Evolutionary conservation across 2,113 vertebrate species (phyloP).

Genomic region (Myocastor coypus): DNA sequence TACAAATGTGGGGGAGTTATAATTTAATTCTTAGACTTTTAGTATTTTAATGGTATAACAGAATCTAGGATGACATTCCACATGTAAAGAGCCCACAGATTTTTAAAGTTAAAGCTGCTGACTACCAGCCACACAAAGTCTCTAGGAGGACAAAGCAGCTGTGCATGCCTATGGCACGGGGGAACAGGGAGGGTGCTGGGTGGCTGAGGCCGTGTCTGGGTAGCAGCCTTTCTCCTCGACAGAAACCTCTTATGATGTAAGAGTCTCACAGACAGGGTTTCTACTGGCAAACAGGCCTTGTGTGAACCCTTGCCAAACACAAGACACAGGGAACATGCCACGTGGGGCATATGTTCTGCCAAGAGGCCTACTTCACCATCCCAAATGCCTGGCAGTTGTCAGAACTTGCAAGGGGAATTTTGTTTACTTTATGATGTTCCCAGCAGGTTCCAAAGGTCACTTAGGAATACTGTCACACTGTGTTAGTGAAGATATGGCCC

Average conservation of each 20-base stretch:
- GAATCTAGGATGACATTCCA: background rate
- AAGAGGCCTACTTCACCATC: constrained; percentile 68
- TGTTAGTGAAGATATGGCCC: background rate
- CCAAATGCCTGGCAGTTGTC: constrained; percentile 75
- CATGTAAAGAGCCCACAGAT: background rate
- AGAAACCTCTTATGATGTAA: constrained; percentile 39
- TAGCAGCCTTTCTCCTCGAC: background rate
- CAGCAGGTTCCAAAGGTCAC: constrained; percentile 75
- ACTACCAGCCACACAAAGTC: background rate
- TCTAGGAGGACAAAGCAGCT: background rate
- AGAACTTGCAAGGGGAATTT: constrained; percentile 83
- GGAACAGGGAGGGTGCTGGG: background rate
- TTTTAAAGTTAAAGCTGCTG: background rate
- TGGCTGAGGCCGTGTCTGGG: background rate
- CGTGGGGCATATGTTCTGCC: constrained; percentile 70
- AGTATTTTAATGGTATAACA: background rate
- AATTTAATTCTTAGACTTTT: background rate
- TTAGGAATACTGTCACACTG: constrained; percentile 71
- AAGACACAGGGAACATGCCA: constrained; percentile 67
- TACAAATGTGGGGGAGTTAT: background rate
- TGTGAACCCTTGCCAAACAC: constrained; percentile 61
- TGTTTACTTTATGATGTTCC: constrained; percentile 78
- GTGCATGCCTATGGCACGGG: background rate
- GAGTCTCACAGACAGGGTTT: constrained; percentile 36
- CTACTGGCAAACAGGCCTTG: constrained; percentile 32